A percentile compares a stretch with the other conserved stretches of the same genome.
These are phyloP conservation scores for Spilarctia lutea DNA, from an alignment of 2,888 invertebrate genomes.

Conservation along the genomic window DNA sequence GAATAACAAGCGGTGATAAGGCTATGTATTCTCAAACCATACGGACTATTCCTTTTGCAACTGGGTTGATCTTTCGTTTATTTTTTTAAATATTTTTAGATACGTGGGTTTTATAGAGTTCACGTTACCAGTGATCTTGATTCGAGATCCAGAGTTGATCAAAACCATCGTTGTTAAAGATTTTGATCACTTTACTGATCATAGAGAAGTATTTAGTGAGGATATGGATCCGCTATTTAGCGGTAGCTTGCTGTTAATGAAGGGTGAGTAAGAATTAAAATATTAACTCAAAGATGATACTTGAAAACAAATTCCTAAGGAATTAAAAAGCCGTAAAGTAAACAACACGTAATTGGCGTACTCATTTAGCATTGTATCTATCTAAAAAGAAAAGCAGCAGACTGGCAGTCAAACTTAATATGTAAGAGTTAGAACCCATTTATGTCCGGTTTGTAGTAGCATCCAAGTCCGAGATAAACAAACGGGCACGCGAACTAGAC, in stretches of 20 bases:
- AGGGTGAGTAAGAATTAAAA: slow-evolving; percentile 55
- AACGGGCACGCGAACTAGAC: too few relatives aligned
- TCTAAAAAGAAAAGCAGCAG: too few relatives aligned
- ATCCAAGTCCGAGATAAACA: too few relatives aligned
- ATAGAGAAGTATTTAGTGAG: slow-evolving; percentile 67
- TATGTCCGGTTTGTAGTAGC: too few relatives aligned
- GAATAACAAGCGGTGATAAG: too few relatives aligned
- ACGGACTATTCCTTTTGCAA: too few relatives aligned
- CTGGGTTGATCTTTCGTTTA: too few relatives aligned
- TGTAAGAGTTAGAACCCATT: too few relatives aligned
- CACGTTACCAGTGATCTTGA: slow-evolving; percentile 68
- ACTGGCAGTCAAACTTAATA: too few relatives aligned
- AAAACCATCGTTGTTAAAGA: slow-evolving; percentile 84
- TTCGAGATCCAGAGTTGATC: slow-evolving; percentile 84
- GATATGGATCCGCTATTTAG: slow-evolving; percentile 76
- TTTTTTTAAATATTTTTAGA: slow-evolving; percentile 53
- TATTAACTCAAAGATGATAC: not conserved
- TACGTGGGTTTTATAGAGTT: slow-evolving; percentile 78
- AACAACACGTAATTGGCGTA: not conserved
- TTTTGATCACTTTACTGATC: slow-evolving; percentile 86
- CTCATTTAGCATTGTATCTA: not conserved
- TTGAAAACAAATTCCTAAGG: not conserved
- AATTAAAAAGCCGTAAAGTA: not conserved
- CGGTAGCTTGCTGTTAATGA: slow-evolving; percentile 68
- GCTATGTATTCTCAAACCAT: too few relatives aligned